Percentiles rank a stretch among this genome's conserved stretches.
phyloP scores from a whole-genome alignment of 2,888 invertebrate genomes.

The Myopa testacea region DNA sequence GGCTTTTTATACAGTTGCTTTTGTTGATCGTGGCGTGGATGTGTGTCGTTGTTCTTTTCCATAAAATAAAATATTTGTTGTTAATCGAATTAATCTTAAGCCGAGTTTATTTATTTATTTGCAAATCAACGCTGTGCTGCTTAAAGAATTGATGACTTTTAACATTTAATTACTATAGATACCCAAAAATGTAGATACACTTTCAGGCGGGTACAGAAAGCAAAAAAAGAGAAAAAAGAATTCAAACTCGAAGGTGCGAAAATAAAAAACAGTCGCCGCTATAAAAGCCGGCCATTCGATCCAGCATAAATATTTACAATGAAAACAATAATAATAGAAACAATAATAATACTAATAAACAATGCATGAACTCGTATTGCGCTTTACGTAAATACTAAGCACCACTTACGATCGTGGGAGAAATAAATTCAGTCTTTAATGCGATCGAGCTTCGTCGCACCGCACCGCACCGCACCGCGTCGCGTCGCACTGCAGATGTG shows the following conservation, averaged over 20 bases:
- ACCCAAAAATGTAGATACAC: too few species aligned
- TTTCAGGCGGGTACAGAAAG: neutral
- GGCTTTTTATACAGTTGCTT: too few species aligned
- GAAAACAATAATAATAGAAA: neutral
- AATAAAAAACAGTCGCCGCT: neutral
- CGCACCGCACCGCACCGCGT: neutral
- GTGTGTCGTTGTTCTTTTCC: too few species aligned
- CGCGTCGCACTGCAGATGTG: neutral
- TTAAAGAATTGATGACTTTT: neutral
- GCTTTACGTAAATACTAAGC: neutral
- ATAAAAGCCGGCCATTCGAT: neutral
- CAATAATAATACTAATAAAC: neutral
- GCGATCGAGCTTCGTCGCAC: neutral
- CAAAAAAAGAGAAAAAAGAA: neutral
- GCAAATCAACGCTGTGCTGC: neutral
- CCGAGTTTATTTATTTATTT: neutral
- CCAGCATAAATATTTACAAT: neutral
- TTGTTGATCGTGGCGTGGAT: too few species aligned
- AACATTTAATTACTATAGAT: neutral
- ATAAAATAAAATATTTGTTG: neutral
- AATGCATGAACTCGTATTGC: neutral
- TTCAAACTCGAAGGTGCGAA: neutral
- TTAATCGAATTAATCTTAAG: neutral
- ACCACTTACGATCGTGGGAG: slow-evolving; percentile 30
- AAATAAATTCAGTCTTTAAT: slow-evolving; percentile 30